Evolutionary conservation across 1,140 invertebrate species (phyloP), one percentile per base, ranked within the genome.

Genomic region (Varroa destructor): DNA sequence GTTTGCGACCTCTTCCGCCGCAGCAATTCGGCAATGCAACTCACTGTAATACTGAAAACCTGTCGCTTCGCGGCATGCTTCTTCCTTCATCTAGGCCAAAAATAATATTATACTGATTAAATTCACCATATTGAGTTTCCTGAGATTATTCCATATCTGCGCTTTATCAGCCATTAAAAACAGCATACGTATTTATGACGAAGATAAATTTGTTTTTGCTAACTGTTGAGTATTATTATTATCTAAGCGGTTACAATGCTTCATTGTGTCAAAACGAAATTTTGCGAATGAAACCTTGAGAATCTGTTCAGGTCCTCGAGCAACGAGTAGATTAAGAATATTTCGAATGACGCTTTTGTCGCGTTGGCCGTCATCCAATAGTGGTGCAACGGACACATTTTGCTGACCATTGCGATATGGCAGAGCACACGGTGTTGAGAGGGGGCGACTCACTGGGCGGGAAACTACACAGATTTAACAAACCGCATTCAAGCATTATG

Each of bases 331-430:
- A 37, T 67, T 67, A 40, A 67, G 61, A 4, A 67, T 12, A 40
- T 46, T 67, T 8, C 46, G 40, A 46, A 67, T 40, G 46, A 67
- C 40, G 12, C 46, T 67, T 46, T 67, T 67, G 61, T 67, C 61
- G 12, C 14, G 61, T 37, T 67, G 61, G 12, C 46, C 61, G 37
- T 67, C 61, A 12, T 51, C 46, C 46, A 8, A 51, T 51, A 51
- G 46, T 51, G 4, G 46, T 51, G 46, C 46, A 51, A 51, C 46
- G 46, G 8, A 3, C 4, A 51, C 46, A 51, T 51, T 8, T 8
- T 51, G 46, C 46, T 51, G 46, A 8, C 61, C 61, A 43, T 40
- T 46, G 36, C 46, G 40, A 37, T 43, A 1, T 8, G 61, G 40
- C 3, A 46, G 61, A 1, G 61, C 40, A 37, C 61, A 67, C 3